These are phyloP conservation scores for Lethrus apterus DNA, from an alignment of 1,140 invertebrate genomes.

Conservation along the genomic window DNA sequence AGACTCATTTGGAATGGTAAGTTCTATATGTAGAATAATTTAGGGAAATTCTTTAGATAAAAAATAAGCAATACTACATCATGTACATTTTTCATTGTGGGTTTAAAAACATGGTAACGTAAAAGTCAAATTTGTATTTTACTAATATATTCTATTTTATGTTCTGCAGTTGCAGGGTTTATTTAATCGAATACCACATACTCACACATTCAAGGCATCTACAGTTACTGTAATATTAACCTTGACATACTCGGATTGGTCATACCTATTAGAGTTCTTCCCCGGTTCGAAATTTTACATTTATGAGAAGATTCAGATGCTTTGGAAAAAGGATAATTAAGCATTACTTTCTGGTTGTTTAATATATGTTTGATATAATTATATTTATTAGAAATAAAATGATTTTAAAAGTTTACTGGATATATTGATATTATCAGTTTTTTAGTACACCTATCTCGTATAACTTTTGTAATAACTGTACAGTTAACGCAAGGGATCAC, in stretches of 20 bases:
- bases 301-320: constrained; percentile 13
- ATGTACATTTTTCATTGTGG: neutral
- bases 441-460: too few relatives aligned
- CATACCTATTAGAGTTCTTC: constrained; percentile 19
- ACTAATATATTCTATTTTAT: neutral
- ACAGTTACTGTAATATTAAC: constrained; percentile 17
- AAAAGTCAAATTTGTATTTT: constrained; percentile 2
- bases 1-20: constrained; percentile 22
- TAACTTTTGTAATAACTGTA: too few relatives aligned
- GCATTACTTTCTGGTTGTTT: too few relatives aligned
- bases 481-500: too few relatives aligned
- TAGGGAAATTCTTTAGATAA: too few relatives aligned
- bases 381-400: too few relatives aligned
- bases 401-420: too few relatives aligned
- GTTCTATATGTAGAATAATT: too few relatives aligned
- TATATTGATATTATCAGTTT: too few relatives aligned
- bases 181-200: constrained; percentile 17
- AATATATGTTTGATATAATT: too few relatives aligned
- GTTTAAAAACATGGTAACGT: neutral
- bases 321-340: constrained; percentile 7
- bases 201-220: constrained; percentile 16
- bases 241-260: constrained; percentile 16
- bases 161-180: constrained; percentile 18
- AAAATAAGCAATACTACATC: neutral
- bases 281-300: constrained; percentile 19